These are phyloP conservation scores for Spea multiplicata DNA, from an alignment of 2,113 vertebrate species.

Conservation along the genomic window DNA sequence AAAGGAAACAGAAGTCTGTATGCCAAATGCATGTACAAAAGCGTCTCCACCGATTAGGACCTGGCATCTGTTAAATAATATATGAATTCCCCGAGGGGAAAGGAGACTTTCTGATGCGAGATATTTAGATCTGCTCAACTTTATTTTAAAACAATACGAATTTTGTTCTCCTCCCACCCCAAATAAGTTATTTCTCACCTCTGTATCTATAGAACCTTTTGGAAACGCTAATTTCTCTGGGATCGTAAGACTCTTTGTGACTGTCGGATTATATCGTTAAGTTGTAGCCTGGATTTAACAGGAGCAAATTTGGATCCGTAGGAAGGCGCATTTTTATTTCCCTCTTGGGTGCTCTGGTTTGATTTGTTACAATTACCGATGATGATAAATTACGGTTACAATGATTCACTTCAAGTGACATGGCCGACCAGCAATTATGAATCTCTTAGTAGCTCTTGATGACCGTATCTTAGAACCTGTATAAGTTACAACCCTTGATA, in stretches of 20 bases:
- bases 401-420: no score
- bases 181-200: neutral
- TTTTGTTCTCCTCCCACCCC: neutral
- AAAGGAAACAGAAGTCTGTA: conserved; percentile 21
- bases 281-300: neutral
- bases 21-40: conserved; percentile 40
- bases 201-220: neutral
- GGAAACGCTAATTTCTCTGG: neutral
- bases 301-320: no score
- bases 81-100: conserved; percentile 30
- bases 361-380: no score
- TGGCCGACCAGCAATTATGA: no score
- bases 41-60: conserved; percentile 24
- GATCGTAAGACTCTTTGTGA: neutral
- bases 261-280: neutral
- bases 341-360: no score
- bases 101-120: conserved; percentile 31
- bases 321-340: no score
- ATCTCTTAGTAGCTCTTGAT: no score
- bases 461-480: no score
- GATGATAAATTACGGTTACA: no score
- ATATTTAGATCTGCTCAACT: conserved; percentile 28
- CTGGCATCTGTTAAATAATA: conserved; percentile 44
- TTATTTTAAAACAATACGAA: conserved; percentile 28
- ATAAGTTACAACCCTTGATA: no score